These are phyloP conservation scores for Holothuria glaberrima DNA, from an alignment of 35 echinoderm and acorn worm genomes.

Conservation along the genomic window DNA sequence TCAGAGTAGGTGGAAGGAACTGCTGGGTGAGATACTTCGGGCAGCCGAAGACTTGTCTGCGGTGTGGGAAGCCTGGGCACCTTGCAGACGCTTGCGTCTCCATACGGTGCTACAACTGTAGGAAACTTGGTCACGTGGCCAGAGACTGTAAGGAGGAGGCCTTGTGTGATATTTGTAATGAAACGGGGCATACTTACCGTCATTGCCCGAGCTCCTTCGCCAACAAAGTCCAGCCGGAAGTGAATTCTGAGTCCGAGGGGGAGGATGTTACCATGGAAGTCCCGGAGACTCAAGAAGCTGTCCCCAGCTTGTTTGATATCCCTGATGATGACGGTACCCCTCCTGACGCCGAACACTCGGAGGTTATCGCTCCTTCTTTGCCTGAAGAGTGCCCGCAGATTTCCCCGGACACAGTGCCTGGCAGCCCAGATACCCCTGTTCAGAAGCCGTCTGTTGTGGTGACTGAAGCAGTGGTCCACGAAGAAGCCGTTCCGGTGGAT, in stretches of 20 bases:
- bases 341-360: not conserved
- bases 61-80: slow-evolving; percentile 32
- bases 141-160: not conserved
- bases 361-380: not conserved
- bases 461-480: no score
- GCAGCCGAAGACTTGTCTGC: slow-evolving; percentile 44
- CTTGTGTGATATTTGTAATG: not conserved
- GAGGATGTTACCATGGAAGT: not conserved
- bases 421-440: not conserved
- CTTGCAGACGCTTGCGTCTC: not conserved
- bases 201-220: not conserved
- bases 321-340: not conserved
- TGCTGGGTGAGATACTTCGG: slow-evolving; percentile 51
- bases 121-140: not conserved
- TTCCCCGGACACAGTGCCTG: not conserved
- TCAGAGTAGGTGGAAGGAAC: slow-evolving; percentile 17
- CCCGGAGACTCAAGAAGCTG: not conserved
- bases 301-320: not conserved
- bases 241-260: not conserved
- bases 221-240: not conserved
- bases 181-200: not conserved
- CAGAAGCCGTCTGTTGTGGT: no score
- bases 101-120: not conserved
- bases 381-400: not conserved
- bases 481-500: no score